Evolutionary conservation across 1,140 invertebrate genomes (phyloP), one percentile per base, ranked within the genome.

Genomic region (Pantala flavescens): DNA sequence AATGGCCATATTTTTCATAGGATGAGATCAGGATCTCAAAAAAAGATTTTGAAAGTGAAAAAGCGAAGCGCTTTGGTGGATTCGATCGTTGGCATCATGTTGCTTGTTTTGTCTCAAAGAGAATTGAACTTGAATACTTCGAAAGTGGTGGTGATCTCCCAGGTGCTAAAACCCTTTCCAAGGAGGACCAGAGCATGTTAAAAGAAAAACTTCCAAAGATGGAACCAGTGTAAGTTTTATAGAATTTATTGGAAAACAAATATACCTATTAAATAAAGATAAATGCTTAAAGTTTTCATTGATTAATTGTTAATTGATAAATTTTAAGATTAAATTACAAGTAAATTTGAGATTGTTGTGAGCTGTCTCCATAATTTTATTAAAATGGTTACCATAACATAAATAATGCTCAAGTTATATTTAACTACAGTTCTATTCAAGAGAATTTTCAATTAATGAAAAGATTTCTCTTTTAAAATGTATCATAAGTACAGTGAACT

Each of bases 51-150:
- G 91, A 95, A 73, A 91, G 89, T 76, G 91, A 94, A 77, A 84
- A 91, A 70, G 93, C 90, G 0, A 87, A 85, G 78, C 90, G 88
- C 81, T 96, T 90, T 84, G 94, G 94, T 19, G 91, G 91, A 0
- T 84, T 91, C 77, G 88, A 92, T 77, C 82, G 89, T 24, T 98
- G 96, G 96, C 89, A 97, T 83, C 97, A 99, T 84, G 83, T 96
- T 12, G 91, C 94, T 76, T 99, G 97, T 82, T 99, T 99, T 86
- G 88, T 87, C 11, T 88, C 94, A 78, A 80, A 90, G n/a, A 83
- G 93, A 71, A 83, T 87, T 75, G 89, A 93, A 73, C 80, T 97
- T 2, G 86, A 90, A 49, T 98, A 91, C 84, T 90, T 87, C 80
- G 91, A 87, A 42, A 82, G 83, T 71, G 94, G 90, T 0, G 86